Evolutionary conservation across 2,797 vertebrate species (phyloP).

Genomic region (Schizopygopsis pylzovi): DNA sequence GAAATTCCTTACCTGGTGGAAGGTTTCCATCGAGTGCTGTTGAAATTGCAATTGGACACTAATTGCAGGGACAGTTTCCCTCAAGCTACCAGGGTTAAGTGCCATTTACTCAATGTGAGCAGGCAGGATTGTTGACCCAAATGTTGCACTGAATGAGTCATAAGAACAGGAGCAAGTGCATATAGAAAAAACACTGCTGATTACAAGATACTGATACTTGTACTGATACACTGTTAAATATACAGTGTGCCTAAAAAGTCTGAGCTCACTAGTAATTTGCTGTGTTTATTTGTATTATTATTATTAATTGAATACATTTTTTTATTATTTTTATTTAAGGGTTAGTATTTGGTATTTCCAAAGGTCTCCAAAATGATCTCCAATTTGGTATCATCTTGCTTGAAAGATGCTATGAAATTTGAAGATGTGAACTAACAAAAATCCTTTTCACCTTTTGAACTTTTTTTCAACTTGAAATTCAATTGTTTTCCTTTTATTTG

Average conservation of each 20-base stretch:
- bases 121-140: not conserved
- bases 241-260: not conserved
- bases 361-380: too few species aligned
- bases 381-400: too few species aligned
- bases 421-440: too few species aligned
- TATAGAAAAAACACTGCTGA: not conserved
- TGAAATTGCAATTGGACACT: conserved; percentile 8
- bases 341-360: too few species aligned
- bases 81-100: conserved; percentile 24
- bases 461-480: too few species aligned
- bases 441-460: too few species aligned
- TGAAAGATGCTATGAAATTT: too few species aligned
- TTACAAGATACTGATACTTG: not conserved
- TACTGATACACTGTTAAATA: not conserved
- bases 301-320: not conserved
- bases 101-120: conserved; percentile 3
- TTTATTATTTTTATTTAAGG: too few species aligned
- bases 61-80: conserved; percentile 28
- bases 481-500: too few species aligned
- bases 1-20: conserved; percentile 14
- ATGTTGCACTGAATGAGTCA: not conserved
- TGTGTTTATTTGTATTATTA: not conserved
- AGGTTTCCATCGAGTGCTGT: conserved; percentile 3
- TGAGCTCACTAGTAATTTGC: not conserved
- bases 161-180: not conserved